These are phyloP conservation scores for Drosophila engyochracea DNA, from an alignment of 2,888 invertebrate species.

Conservation along the genomic window DNA sequence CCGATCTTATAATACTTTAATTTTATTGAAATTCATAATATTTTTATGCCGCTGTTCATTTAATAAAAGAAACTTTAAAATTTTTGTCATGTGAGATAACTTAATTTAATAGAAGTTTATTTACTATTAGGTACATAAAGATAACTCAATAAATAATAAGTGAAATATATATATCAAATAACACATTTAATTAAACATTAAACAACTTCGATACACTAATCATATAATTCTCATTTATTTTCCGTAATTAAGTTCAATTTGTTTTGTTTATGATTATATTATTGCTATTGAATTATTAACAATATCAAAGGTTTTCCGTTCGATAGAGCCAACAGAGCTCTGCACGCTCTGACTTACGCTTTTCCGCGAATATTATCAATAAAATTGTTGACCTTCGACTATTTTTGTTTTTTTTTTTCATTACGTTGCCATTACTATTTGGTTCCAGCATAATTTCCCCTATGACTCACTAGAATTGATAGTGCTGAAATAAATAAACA, in stretches of 20 bases:
- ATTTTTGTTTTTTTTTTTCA: background rate
- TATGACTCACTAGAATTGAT: conserved; percentile 17
- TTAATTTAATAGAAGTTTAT: background rate
- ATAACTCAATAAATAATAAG: background rate
- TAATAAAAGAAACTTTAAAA: too few relatives aligned
- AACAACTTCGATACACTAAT: background rate
- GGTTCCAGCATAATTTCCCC: background rate
- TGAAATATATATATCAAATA: background rate
- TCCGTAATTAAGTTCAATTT: background rate
- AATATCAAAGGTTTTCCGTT: background rate
- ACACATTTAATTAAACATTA: background rate
- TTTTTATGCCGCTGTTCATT: too few relatives aligned
- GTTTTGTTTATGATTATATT: background rate
- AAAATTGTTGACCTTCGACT: background rate
- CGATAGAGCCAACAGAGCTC: background rate
- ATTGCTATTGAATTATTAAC: background rate
- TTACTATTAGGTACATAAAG: background rate
- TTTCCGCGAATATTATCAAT: background rate
- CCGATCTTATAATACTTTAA: too few relatives aligned
- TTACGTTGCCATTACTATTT: background rate
- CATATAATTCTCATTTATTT: background rate
- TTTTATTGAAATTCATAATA: too few relatives aligned
- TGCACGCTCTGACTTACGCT: background rate
- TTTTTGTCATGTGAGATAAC: background rate
- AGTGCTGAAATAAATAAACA: background rate